Evolutionary conservation across 2,113 vertebrate species (phyloP), one percentile per base, ranked within the genome.

Genomic region (Ploceus nigricollis): DNA sequence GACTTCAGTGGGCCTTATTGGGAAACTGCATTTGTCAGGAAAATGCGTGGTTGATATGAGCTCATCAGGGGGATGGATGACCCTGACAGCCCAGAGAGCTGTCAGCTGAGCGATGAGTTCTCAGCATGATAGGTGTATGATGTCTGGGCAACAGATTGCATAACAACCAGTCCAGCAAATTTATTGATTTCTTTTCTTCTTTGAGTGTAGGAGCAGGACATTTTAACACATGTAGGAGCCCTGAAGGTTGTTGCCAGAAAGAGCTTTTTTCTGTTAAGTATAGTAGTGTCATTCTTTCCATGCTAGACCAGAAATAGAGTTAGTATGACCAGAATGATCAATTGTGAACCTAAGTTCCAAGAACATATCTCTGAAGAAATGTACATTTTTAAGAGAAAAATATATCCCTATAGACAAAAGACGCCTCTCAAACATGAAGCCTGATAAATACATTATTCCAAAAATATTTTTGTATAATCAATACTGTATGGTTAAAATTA

Each of bases 11-110:
- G 78, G n/a, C 35, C 28, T 87, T 70, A 68, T 6, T 91, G 89
- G 47, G 69, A 96, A 97, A 91, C 44, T 87, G 75, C 93, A 89
- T 81, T 63, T 60, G 79, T 97, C 96, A 96, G 87, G 94, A 94
- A 94, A 96, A 97, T 40, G 22, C 18, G n/a, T 66, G 42, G 50
- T 65, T 93, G 39, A 78, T 96, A 57, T 7, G 53, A 95, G 53
- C 85, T 94, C 87, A 81, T 97, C 93, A 93, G 66, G 44, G 63
- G 92, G 84, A 81, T 83, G 77, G 84, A 93, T 89, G 64, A 79
- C 30, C 39, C 76, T 94, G 88, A 66, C 76, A 71, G 56, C 60
- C 80, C 33, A 64, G 83, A 96, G 78, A 94, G 65, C 23, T 91
- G 73, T 96, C 96, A 93, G 63, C 70, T 87, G 79, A 94, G 77